Conservation (phyloP, 2,888 invertebrate species). For the Pecten maximus region DNA sequence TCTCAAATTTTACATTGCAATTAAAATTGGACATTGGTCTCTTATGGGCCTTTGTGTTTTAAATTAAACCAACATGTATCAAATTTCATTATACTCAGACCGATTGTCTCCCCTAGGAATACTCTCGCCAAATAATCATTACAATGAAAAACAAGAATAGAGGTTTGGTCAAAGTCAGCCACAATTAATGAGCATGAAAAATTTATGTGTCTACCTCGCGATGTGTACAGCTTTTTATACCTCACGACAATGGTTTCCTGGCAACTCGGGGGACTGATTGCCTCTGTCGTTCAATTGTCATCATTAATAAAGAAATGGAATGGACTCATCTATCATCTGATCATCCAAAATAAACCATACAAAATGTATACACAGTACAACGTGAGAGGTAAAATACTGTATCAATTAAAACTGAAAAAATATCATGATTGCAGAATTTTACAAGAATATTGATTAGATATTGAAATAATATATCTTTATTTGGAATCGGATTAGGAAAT, state of each 20-base stretch:
- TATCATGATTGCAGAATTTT: too few species aligned
- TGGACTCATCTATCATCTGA: not conserved
- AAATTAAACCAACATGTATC: not conserved
- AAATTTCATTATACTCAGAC: not conserved
- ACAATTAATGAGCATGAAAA: not conserved
- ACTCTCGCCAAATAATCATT: not conserved
- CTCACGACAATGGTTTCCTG: not conserved
- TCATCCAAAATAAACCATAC: not conserved
- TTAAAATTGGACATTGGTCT: not conserved
- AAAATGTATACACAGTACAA: too few species aligned
- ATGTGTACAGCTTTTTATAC: not conserved
- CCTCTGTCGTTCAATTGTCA: constrained; percentile 28
- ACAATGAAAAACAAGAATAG: not conserved
- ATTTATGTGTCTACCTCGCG: constrained; percentile 1
- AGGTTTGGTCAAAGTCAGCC: not conserved
- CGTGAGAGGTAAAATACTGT: too few species aligned
- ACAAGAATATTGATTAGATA: too few species aligned
- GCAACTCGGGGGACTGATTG: not conserved
- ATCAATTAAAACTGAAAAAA: too few species aligned
- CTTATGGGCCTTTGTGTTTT: not conserved
- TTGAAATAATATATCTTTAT: too few species aligned
- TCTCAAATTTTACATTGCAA: not conserved
- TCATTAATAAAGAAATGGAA: constrained; percentile 1
- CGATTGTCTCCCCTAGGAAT: not conserved
- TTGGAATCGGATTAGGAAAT: too few species aligned